These are phyloP conservation scores for Siderastrea siderea DNA, from an alignment of 92 coral and sea anemone species.

Conservation along the genomic window DNA sequence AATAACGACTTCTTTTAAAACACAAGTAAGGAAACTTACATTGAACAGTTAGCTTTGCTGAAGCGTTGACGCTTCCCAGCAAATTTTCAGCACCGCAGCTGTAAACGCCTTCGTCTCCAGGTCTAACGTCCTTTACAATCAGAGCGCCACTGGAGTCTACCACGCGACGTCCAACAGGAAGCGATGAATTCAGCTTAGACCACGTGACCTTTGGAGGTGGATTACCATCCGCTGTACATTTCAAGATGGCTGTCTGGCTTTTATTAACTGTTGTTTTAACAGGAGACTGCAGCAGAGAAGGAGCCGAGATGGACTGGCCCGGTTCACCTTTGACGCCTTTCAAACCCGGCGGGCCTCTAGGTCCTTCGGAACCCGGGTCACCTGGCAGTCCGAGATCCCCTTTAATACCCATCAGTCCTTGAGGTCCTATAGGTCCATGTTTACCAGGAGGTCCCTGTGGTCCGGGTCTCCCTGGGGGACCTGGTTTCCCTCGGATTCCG, in stretches of 20 bases:
- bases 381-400: conserved; percentile 57
- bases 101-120: conserved; percentile 51
- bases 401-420: conserved; percentile 36
- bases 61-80: conserved; percentile 36
- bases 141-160: conserved; percentile 37
- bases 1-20: too few species aligned
- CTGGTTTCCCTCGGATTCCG: conserved; percentile 13
- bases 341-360: conserved; percentile 48
- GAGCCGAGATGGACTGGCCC: conserved; percentile 66
- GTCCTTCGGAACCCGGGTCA: conserved; percentile 48
- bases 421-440: conserved; percentile 68
- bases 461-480: conserved; percentile 49
- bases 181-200: conserved; percentile 46
- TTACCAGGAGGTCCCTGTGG: conserved; percentile 66
- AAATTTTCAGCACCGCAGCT: conserved; percentile 40
- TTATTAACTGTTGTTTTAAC: conserved; percentile 49
- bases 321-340: conserved; percentile 58
- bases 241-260: conserved; percentile 58
- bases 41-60: conserved; percentile 41
- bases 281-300: conserved; percentile 58
- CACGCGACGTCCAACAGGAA: conserved; percentile 43
- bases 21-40: not conserved
- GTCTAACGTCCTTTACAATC: conserved; percentile 8
- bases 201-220: conserved; percentile 53
- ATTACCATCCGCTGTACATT: conserved; percentile 55